phyloP scores from a whole-genome alignment of 2,888 invertebrate species.

The Acanthosepion lycidas region DNA sequence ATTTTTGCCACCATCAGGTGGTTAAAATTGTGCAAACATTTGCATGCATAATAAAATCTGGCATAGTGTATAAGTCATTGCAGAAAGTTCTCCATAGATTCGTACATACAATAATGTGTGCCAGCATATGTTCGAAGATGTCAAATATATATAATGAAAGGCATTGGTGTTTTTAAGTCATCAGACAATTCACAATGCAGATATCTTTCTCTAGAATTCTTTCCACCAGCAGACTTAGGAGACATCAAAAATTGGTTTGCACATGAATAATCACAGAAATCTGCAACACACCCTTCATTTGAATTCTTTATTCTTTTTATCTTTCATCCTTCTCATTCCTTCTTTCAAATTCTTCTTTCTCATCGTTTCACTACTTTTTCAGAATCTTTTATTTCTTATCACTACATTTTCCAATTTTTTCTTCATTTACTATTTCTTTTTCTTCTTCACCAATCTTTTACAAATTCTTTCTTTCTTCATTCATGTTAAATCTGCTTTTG shows the following conservation, averaged over 20 bases:
- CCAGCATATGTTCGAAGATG: background rate
- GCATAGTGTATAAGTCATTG: too few species aligned
- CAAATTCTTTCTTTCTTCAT: background rate
- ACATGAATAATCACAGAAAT: slow-evolving; percentile 20
- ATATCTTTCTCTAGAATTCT: background rate
- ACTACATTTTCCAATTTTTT: background rate
- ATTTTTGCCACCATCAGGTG: too few species aligned
- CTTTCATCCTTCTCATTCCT: background rate
- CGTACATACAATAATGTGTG: too few species aligned
- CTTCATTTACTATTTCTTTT: background rate
- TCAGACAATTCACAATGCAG: background rate
- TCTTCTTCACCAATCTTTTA: background rate
- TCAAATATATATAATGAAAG: background rate
- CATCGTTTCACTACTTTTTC: too few species aligned
- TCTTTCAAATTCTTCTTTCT: background rate
- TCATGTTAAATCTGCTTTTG: background rate
- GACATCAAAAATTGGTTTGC: background rate
- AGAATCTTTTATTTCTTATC: too few species aligned
- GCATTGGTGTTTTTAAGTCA: background rate
- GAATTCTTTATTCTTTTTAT: background rate
- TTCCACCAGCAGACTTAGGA: background rate
- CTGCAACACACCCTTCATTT: background rate
- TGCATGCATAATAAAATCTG: too few species aligned
- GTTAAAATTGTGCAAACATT: too few species aligned
- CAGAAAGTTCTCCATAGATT: too few species aligned